Evolutionary conservation across 2,888 invertebrate species (phyloP), one percentile per base, ranked within the genome.

Genomic region (Campaea margaritaria): DNA sequence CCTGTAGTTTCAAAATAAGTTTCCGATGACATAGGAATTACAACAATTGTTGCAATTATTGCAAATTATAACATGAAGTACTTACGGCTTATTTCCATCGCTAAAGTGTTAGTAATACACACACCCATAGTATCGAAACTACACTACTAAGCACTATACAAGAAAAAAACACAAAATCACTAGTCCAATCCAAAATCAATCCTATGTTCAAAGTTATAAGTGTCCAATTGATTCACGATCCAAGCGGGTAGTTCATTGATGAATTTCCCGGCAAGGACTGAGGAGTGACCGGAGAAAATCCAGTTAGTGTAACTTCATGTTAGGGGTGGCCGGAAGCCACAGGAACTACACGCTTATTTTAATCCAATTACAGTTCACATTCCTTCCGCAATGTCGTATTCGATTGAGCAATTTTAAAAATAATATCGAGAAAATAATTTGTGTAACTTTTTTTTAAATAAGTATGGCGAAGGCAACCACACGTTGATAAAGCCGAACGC

Each of bases 41-140:
- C n/a, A n/a, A n/a, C n/a, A n/a, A n/a, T n/a, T n/a, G n/a, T n/a
- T 39, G 2, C 13, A 3, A 4, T 3, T 21, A 21, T 13, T 14
- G 39, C 14, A 8, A n/a, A 14, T 14, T 14, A 39, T 11, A 21
- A 38, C 1, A 48, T 5, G 38, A 28, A 21, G 16, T 59, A 91
- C 91, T 91, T 78, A 92, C 91, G 89, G 67, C 83, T 87, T 57
- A 91, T 82, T 68, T 92, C 91, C 91, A 91, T 91, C 15, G 91
- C 90, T 64, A 91, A 72, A 34, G 90, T 90, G 63, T 79, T 89
- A 2, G 87, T 82, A 28, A 90, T 82, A 75, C 82, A 87, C 53
- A 89, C 90, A 66, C 90, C 90, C 90, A 90, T 89, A 66, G 71
- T 79, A 65, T 70, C 58, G 62, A 66, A 58, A 55, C 56, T 51